A percentile compares a stretch with the other conserved stretches of the same genome.
Evolutionary conservation across 1,140 invertebrate genomes (phyloP).

Genomic region (Tachypleus tridentatus): DNA sequence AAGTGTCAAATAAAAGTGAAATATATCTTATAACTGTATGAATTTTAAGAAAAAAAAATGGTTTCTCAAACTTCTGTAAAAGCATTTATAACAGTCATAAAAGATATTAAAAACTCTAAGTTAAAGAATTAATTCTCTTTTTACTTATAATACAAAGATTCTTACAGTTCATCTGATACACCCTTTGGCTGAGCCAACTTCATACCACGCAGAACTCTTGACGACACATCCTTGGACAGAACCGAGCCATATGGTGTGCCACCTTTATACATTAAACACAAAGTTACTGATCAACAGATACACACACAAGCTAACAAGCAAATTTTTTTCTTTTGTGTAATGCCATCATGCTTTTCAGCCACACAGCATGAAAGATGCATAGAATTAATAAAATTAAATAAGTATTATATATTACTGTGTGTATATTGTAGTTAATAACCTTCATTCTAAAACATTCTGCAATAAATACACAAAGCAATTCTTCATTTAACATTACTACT

Average conservation of each 20-base stretch:
- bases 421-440: too few species aligned
- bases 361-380: too few species aligned
- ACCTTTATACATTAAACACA: constrained; percentile 31
- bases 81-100: not conserved
- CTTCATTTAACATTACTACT: too few species aligned
- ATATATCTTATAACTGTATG: not conserved
- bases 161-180: constrained; percentile 51
- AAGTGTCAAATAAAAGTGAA: constrained; percentile 3
- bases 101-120: not conserved
- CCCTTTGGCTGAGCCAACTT: constrained; percentile 55
- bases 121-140: not conserved
- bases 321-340: too few species aligned
- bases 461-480: too few species aligned
- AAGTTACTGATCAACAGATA: too few species aligned
- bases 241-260: constrained; percentile 61
- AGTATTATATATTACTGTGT: too few species aligned
- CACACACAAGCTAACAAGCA: too few species aligned
- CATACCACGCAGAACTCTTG: constrained; percentile 50
- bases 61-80: not conserved
- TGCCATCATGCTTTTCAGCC: too few species aligned
- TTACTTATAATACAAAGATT: not conserved
- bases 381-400: too few species aligned
- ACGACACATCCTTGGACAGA: constrained; percentile 46
- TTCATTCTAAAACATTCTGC: too few species aligned
- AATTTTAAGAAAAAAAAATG: constrained; percentile 4